Evolutionary conservation across 2,797 vertebrate species (phyloP).

Genomic region (Coluber constrictor): DNA sequence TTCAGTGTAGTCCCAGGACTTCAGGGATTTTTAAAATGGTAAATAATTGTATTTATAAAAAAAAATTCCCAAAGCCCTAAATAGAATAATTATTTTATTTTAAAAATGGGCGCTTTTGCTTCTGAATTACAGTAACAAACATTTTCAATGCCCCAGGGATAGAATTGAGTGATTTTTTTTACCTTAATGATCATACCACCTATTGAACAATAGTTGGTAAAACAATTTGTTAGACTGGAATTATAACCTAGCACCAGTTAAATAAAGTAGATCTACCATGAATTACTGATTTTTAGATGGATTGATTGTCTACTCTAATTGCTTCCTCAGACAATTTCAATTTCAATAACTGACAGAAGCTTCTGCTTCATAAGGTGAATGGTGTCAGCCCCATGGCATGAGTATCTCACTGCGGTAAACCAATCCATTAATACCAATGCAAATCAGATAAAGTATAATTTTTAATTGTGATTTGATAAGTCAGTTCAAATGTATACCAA

Average conservation of each 20-base stretch:
- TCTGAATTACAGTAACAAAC: not conserved
- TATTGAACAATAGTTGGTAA: not conserved
- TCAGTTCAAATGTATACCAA: not conserved
- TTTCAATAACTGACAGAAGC: not conserved
- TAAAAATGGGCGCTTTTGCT: not conserved
- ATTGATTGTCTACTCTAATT: not conserved
- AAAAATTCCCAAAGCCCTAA: not conserved
- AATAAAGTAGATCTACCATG: not conserved
- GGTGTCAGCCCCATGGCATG: not conserved
- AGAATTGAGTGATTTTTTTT: not conserved
- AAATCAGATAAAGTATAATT: not conserved
- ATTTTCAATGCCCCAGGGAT: not conserved
- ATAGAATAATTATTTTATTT: not conserved
- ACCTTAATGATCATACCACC: not conserved
- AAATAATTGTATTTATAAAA: not conserved
- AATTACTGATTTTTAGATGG: not conserved
- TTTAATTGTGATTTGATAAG: not conserved
- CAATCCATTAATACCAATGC: not conserved
- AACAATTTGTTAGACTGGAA: not conserved
- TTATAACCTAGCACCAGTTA: not conserved
- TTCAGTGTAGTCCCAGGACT: not conserved
- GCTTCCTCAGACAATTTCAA: not conserved
- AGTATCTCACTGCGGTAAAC: not conserved
- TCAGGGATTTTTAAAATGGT: not conserved
- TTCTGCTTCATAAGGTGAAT: not conserved